These are phyloP conservation scores for Tragelaphus strepsiceros DNA, from an alignment of 2,113 vertebrate genomes.

Conservation along the genomic window DNA sequence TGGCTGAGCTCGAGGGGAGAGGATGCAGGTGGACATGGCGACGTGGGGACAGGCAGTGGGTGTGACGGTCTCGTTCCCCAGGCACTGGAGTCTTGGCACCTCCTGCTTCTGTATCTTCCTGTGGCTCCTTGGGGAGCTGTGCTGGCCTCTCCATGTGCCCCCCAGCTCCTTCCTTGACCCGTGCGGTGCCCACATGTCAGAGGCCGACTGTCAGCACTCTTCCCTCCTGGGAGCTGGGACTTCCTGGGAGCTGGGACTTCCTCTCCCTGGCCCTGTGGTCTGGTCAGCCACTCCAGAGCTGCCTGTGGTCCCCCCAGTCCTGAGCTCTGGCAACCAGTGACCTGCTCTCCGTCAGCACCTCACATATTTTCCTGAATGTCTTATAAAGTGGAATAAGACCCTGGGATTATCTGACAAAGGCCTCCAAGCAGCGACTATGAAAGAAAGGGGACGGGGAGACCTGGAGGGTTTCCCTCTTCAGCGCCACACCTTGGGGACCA, in stretches of 20 bases:
- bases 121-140: not conserved
- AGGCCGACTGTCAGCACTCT: not conserved
- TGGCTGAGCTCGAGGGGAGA: not conserved
- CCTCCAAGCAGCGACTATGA: not conserved
- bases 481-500: accelerated
- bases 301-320: not conserved
- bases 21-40: accelerated
- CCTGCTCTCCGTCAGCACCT: not conserved
- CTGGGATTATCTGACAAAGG: accelerated
- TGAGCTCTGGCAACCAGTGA: accelerated
- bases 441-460: not conserved
- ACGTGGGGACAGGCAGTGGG: not conserved
- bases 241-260: not conserved
- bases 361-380: not conserved
- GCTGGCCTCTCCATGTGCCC: not conserved
- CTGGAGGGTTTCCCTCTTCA: not conserved
- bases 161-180: not conserved
- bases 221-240: too few relatives aligned
- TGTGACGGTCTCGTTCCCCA: accelerated
- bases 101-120: not conserved
- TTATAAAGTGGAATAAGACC: accelerated
- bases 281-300: not conserved
- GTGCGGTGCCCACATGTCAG: accelerated
- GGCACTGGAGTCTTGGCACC: accelerated
- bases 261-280: accelerated